Base-by-base conservation (phyloP, 2,797 vertebrate genomes). In the Sebastes hopkinsi region DNA sequence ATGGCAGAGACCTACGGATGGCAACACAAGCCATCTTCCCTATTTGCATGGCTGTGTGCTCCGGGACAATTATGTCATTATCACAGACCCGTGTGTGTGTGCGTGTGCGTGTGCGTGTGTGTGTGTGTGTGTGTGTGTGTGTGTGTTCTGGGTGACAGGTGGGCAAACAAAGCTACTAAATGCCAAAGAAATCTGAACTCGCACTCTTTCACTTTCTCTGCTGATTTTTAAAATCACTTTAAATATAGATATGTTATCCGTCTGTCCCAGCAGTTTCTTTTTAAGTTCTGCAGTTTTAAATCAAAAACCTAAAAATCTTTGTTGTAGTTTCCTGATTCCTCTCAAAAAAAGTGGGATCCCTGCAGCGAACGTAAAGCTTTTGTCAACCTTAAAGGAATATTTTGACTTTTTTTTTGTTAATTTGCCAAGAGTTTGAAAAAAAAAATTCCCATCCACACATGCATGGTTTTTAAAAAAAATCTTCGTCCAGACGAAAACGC, bases 31-130 rank as follows among this genome's bases (percentile, higher is more conserved):
- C 93, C 92, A 94, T 93, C 93, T 92, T 92, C 92, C 87, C 88
- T 91, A 92, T 94, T 93, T 93, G 92, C 93, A 94, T 93, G 93
- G 92, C 89, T 92, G 89, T 91, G 90, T 92, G 93, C 92, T 92
- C 86, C 32, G 67, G 90, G 89, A 93, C 93, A 93, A 94, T 95
- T 93, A 95, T 94, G 94, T 94, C 92, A 95, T 94, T 93, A 94
- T 92, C 90, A 84, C 87, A 91, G 88, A 90, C 83, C 85, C 87
- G 60, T 74, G 34, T 38, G 70, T 74, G 76, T 78, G 38, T 32
- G 30, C 3, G 29, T 2, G 7, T 70, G 54, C 77, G 75, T 83
- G 74, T 67, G 30, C 72, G 69, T 58, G 60, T 84, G 74, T 74
- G 75, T 66, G 54, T 72, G 71, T 75, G 71, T 66, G 69, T 69